Conservation (phyloP, 2,888 invertebrate genomes). For the Platypus cylindrus region DNA sequence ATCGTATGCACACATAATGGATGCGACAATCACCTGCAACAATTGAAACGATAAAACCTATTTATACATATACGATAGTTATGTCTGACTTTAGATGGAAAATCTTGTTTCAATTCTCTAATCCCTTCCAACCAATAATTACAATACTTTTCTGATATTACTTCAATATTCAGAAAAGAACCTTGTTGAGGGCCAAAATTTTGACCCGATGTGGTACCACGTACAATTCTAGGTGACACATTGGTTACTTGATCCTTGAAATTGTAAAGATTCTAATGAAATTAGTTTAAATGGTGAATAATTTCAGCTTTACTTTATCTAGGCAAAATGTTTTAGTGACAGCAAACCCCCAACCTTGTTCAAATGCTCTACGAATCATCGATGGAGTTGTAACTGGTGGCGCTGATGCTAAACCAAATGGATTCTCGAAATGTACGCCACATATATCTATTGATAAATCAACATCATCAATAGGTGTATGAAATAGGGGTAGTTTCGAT, state of each 20-base stretch:
- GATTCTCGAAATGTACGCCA: slow-evolving; percentile 88
- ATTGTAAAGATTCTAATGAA: slow-evolving; percentile 1
- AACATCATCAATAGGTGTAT: slow-evolving; percentile 84
- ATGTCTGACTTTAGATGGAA: slow-evolving; percentile 63
- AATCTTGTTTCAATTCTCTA: slow-evolving; percentile 78
- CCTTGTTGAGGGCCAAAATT: slow-evolving; percentile 92
- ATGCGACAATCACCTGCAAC: slow-evolving; percentile 73
- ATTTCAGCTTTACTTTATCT: slow-evolving; percentile 73
- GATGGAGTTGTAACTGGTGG: slow-evolving; percentile 89
- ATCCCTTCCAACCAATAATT: slow-evolving; percentile 89
- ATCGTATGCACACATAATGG: slow-evolving; percentile 87
- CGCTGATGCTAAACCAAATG: slow-evolving; percentile 94
- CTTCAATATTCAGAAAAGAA: slow-evolving; percentile 92
- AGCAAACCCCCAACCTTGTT: slow-evolving; percentile 95
- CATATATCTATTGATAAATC: slow-evolving; percentile 89
- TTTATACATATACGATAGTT: neutral
- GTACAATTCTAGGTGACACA: slow-evolving; percentile 91
- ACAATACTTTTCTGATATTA: slow-evolving; percentile 92
- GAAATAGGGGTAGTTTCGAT: slow-evolving; percentile 80
- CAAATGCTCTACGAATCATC: slow-evolving; percentile 91
- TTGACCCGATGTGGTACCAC: slow-evolving; percentile 86
- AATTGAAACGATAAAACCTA: slow-evolving; percentile 1
- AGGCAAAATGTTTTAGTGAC: slow-evolving; percentile 94
- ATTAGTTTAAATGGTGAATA: too few species aligned
- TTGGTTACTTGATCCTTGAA: slow-evolving; percentile 87